phyloP scores from a whole-genome alignment of 2,797 vertebrate species.

The Rhincodon typus region DNA sequence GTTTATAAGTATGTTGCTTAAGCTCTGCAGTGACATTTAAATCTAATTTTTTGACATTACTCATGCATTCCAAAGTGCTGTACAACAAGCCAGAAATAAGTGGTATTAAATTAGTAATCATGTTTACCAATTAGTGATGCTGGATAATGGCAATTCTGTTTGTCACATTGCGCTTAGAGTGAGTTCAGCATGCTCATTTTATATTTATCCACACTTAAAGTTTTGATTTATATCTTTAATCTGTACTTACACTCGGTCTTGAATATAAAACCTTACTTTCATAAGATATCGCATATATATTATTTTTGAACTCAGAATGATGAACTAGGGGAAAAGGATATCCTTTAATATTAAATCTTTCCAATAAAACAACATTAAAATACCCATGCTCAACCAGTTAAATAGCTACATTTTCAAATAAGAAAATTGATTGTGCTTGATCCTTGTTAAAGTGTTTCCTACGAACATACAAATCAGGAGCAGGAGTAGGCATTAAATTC shows the following conservation, averaged over 20 bases:
- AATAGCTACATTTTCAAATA: not conserved
- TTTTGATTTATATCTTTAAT: not conserved
- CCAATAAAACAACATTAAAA: not conserved
- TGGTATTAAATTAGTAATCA: conserved; percentile 26
- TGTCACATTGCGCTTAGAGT: not conserved
- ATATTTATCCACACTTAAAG: not conserved
- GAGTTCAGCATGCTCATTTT: not conserved
- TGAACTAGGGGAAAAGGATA: not conserved
- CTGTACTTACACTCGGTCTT: not conserved
- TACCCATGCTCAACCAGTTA: not conserved
- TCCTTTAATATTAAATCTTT: not conserved
- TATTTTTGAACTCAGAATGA: not conserved
- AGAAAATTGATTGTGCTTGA: not conserved
- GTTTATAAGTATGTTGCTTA: not conserved
- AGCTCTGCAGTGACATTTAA: conserved; percentile 29
- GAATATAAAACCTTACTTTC: not conserved
- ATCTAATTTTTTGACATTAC: conserved; percentile 26
- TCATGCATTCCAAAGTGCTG: not conserved
- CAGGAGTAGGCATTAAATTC: no score
- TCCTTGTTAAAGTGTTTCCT: not conserved
- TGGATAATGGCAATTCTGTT: conserved; percentile 3
- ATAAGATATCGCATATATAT: not conserved
- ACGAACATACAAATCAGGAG: no score
- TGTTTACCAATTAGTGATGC: conserved; percentile 33
- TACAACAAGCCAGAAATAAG: conserved; percentile 21